Evolutionary conservation across 2,113 vertebrate genomes (phyloP).

Genomic region (Gorsachius goisagi): DNA sequence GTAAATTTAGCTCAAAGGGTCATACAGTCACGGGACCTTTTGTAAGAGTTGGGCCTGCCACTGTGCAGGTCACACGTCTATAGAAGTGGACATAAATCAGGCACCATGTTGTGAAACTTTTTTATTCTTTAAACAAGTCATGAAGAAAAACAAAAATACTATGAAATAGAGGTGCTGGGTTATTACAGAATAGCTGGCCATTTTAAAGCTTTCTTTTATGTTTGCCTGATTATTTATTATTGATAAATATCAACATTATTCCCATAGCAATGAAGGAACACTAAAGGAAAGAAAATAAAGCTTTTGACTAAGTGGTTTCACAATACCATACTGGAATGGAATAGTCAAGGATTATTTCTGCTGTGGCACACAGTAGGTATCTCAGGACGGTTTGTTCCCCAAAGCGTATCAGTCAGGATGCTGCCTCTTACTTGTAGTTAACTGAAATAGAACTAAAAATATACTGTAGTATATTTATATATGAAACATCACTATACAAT

Average conservation of each 20-base stretch:
- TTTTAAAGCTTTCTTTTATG: not conserved
- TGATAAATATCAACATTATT: not conserved
- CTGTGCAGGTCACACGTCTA: not conserved
- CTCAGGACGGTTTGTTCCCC: not conserved
- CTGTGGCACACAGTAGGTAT: not conserved
- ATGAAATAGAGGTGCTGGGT: not conserved
- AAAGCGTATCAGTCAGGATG: not conserved
- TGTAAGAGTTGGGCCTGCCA: not conserved
- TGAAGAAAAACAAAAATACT: not conserved
- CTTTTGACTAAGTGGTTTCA: not conserved
- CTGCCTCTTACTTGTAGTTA: not conserved
- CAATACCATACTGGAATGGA: not conserved
- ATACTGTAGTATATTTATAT: not conserved
- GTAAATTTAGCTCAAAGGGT: slow-evolving; percentile 8
- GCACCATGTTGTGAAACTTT: not conserved
- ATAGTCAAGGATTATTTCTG: not conserved
- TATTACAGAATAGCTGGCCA: not conserved
- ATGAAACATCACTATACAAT: not conserved
- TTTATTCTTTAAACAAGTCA: not conserved
- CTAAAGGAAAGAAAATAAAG: not conserved
- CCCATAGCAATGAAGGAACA: not conserved
- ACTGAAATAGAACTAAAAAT: not conserved
- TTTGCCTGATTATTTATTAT: not conserved
- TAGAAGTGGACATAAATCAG: not conserved
- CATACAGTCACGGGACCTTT: slow-evolving; percentile 1